Percentiles rank a stretch among this genome's conserved stretches.
phyloP scores from a whole-genome alignment of 2,113 vertebrate species.

The Gymnorhina tibicen region DNA sequence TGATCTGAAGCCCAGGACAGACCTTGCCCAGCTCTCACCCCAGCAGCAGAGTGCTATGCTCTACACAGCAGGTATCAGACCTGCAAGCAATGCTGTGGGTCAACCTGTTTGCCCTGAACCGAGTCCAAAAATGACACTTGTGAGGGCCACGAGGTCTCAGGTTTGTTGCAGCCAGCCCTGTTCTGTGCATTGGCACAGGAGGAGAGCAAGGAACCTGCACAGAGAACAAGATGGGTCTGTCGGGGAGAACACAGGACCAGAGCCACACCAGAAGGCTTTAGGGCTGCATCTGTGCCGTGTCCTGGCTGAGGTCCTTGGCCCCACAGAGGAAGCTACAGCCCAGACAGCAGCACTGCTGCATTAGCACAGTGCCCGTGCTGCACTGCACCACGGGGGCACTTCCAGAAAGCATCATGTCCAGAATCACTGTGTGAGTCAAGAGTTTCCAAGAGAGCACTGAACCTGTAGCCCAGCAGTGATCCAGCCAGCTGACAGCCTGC shows the following conservation, averaged over 20 bases:
- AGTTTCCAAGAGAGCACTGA: neutral
- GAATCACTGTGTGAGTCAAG: fast-evolving
- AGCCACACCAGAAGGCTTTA: neutral
- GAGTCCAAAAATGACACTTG: neutral
- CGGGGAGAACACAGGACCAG: neutral
- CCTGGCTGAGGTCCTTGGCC: neutral
- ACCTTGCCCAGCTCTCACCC: neutral
- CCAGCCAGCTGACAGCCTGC: neutral
- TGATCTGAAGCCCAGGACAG: neutral
- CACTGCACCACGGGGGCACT: neutral
- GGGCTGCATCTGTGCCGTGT: neutral
- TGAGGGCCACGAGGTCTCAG: neutral
- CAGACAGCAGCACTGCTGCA: neutral
- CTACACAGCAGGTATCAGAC: neutral
- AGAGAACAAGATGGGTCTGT: neutral
- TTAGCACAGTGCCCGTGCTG: neutral
- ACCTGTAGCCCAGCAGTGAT: neutral
- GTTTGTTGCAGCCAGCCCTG: neutral
- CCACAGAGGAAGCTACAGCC: neutral
- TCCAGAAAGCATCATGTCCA: neutral
- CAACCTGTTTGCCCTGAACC: neutral
- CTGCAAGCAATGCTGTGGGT: neutral
- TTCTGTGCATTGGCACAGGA: neutral
- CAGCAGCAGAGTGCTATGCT: fast-evolving
- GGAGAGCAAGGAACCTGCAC: neutral